Evolutionary conservation across 1,140 invertebrate species (phyloP).

Genomic region (Trichonephila inaurata): DNA sequence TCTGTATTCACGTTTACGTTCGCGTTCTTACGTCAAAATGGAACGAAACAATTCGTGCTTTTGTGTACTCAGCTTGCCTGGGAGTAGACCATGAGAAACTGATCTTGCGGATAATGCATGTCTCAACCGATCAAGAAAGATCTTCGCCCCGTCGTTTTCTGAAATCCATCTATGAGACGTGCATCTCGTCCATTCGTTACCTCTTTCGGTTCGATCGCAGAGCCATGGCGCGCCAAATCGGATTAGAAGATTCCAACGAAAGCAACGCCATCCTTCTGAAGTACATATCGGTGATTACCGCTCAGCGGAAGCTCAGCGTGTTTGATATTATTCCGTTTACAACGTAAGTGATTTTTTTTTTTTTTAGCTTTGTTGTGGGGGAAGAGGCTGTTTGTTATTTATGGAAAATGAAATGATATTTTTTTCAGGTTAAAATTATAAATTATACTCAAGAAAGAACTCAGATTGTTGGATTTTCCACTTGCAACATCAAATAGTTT

Average conservation of each 20-base stretch:
- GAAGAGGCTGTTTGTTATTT: not conserved
- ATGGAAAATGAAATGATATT: no score
- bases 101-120: slow-evolving; percentile 26
- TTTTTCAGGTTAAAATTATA: no score
- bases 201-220: not conserved
- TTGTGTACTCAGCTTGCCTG: slow-evolving; percentile 34
- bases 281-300: slow-evolving; percentile 45
- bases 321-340: slow-evolving; percentile 60
- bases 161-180: slow-evolving; percentile 19
- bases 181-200: slow-evolving; percentile 4
- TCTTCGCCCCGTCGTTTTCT: not conserved
- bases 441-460: no score
- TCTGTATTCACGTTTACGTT: not conserved
- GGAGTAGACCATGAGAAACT: not conserved
- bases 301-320: slow-evolving; percentile 48
- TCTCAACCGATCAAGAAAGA: slow-evolving; percentile 10
- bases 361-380: not conserved
- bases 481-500: no score
- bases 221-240: not conserved
- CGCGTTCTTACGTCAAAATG: not conserved
- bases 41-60: not conserved
- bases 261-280: slow-evolving; percentile 67
- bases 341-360: slow-evolving; percentile 64
- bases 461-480: no score
- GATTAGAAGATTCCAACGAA: slow-evolving; percentile 45